Evolutionary conservation across 1,140 invertebrate species (phyloP).

Genomic region (Glossosoma conforme): DNA sequence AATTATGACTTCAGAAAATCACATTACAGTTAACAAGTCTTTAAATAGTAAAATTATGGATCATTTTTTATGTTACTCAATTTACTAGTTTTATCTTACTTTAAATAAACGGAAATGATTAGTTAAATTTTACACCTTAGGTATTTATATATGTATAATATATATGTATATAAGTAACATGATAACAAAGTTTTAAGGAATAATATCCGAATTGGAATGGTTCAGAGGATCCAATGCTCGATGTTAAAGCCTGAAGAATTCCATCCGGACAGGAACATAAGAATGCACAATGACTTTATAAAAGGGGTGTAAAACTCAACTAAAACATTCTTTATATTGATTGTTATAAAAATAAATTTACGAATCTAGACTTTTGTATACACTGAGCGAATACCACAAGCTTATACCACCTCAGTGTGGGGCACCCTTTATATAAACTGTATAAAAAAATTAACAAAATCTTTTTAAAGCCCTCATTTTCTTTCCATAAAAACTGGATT

Average conservation of each 20-base stretch:
- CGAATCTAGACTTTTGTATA: slow-evolving; percentile 26
- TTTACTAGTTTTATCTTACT: slow-evolving; percentile 27
- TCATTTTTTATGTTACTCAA: slow-evolving; percentile 26
- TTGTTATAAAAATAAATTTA: slow-evolving; percentile 33
- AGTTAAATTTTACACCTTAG: slow-evolving; percentile 30
- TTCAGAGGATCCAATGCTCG: slow-evolving; percentile 23
- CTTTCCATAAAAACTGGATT: slow-evolving; percentile 21
- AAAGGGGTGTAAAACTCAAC: slow-evolving; percentile 26
- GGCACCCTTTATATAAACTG: slow-evolving; percentile 19
- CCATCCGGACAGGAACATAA: slow-evolving; percentile 8
- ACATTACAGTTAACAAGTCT: slow-evolving; percentile 5
- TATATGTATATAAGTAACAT: no score
- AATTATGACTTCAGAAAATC: slow-evolving; percentile 15
- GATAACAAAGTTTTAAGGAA: slow-evolving; percentile 13
- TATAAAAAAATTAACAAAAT: slow-evolving; percentile 23
- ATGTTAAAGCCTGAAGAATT: slow-evolving; percentile 12
- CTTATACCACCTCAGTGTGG: slow-evolving; percentile 14
- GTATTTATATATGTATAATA: no score
- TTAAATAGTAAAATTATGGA: slow-evolving; percentile 24
- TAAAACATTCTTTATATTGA: slow-evolving; percentile 9
- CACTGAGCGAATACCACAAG: slow-evolving; percentile 20
- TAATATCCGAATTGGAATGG: slow-evolving; percentile 5
- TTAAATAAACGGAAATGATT: slow-evolving; percentile 18
- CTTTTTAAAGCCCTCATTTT: slow-evolving; percentile 17
- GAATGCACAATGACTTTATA: slow-evolving; percentile 7